Conservation (phyloP, 2,113 vertebrate genomes). For the Dendropsophus ebraccatus region DNA sequence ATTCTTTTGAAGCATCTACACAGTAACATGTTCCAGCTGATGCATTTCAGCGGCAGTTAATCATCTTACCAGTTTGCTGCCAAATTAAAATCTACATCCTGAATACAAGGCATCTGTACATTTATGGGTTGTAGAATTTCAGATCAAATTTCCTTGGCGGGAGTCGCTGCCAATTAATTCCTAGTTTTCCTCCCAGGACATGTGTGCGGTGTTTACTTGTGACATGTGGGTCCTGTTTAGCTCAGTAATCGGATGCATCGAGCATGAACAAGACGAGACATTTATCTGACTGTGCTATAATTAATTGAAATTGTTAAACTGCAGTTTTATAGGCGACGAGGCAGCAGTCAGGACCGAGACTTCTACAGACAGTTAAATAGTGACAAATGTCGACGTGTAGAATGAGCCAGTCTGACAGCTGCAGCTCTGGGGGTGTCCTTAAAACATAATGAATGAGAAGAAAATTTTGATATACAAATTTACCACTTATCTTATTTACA, state of each 20-base stretch:
- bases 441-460: slow-evolving; percentile 4
- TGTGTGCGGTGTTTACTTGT: slow-evolving; percentile 11
- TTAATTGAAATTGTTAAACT: slow-evolving; percentile 32
- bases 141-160: slow-evolving; percentile 14
- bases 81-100: not conserved
- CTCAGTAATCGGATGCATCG: not conserved
- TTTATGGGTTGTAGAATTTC: not conserved
- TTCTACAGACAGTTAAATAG: slow-evolving; percentile 3
- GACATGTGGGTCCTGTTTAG: slow-evolving; percentile 6
- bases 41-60: not conserved
- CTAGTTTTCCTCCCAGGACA: slow-evolving; percentile 16
- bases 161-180: slow-evolving; percentile 15
- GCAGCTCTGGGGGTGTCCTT: slow-evolving; percentile 19
- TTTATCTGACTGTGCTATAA: slow-evolving; percentile 28
- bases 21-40: not conserved
- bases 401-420: slow-evolving; percentile 13
- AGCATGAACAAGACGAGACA: slow-evolving; percentile 18
- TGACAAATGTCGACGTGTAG: slow-evolving; percentile 14
- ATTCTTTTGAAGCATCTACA: not conserved
- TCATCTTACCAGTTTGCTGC: not conserved
- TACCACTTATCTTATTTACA: not conserved
- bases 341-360: slow-evolving; percentile 4
- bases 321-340: slow-evolving; percentile 22
- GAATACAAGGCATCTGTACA: not conserved
- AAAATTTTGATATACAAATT: not conserved